Evolutionary conservation across 2,888 invertebrate species (phyloP).

Genomic region (Patella ulyssiponensis): DNA sequence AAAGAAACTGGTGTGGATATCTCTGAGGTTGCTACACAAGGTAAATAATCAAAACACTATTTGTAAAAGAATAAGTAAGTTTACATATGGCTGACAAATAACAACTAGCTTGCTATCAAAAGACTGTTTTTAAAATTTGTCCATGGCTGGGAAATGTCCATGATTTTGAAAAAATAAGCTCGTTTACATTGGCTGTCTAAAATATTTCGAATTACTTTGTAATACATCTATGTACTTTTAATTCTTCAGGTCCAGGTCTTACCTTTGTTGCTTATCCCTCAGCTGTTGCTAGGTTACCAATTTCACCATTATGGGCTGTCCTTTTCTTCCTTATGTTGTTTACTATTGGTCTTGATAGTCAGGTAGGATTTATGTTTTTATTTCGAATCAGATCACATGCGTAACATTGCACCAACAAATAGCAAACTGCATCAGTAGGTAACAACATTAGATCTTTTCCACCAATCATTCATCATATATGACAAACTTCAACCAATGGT

Average conservation of each 20-base stretch:
- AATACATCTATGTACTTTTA: too few relatives aligned
- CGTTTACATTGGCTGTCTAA: too few relatives aligned
- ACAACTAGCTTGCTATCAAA: too few relatives aligned
- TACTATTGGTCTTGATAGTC: not conserved
- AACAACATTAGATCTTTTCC: conserved; percentile 5
- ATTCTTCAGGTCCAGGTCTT: not conserved
- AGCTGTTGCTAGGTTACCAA: not conserved
- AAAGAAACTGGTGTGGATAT: conserved; percentile 63
- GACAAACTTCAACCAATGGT: too few relatives aligned
- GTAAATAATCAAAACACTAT: conserved; percentile 36
- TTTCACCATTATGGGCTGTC: conserved; percentile 6
- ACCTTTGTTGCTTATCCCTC: conserved; percentile 4
- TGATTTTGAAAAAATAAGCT: too few relatives aligned
- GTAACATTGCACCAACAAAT: too few relatives aligned
- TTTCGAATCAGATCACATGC: not conserved
- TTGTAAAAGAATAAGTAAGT: too few relatives aligned
- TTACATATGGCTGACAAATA: too few relatives aligned
- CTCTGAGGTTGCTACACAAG: conserved; percentile 67
- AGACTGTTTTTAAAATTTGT: too few relatives aligned
- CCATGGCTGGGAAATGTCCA: too few relatives aligned
- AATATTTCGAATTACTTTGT: too few relatives aligned
- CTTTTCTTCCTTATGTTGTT: not conserved
- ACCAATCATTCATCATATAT: too few relatives aligned
- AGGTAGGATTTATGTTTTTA: not conserved
- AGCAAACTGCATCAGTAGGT: conserved; percentile 3